These are phyloP conservation scores for Mus caroli DNA, from an alignment of 2,797 vertebrate genomes.

Conservation along the genomic window DNA sequence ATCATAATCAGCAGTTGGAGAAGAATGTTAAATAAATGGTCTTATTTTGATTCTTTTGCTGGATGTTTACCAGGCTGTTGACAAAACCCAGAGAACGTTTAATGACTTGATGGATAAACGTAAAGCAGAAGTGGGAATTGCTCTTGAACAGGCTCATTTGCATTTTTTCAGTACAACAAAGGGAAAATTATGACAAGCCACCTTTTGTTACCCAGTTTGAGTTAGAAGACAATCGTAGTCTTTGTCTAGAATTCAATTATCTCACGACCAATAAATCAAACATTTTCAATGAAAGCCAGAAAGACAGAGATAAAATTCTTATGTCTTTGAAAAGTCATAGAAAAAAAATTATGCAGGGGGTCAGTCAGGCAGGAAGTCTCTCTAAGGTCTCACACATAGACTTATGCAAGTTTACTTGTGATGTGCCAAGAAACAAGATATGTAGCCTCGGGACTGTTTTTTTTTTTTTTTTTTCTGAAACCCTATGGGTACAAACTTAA, in stretches of 20 bases:
- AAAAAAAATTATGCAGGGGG: conserved; percentile 63
- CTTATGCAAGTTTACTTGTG: conserved; percentile 71
- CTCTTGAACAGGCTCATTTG: conserved; percentile 85
- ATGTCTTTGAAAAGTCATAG: conserved; percentile 79
- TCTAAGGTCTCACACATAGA: conserved; percentile 74
- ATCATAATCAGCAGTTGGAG: conserved; percentile 92
- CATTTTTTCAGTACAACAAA: conserved; percentile 85
- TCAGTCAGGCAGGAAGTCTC: conserved; percentile 74
- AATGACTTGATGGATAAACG: conserved; percentile 88
- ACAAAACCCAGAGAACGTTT: conserved; percentile 91
- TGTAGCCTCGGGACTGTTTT: not conserved
- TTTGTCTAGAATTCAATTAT: conserved; percentile 88
- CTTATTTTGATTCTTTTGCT: conserved; percentile 90
- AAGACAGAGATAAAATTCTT: conserved; percentile 88
- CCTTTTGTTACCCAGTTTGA: conserved; percentile 89
- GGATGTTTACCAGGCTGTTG: conserved; percentile 91
- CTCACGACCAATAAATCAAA: conserved; percentile 88
- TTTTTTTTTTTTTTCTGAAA: conserved; percentile 34
- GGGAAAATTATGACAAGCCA: conserved; percentile 89
- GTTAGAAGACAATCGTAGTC: conserved; percentile 89
- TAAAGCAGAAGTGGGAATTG: conserved; percentile 88
- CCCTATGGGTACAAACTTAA: conserved; percentile 58
- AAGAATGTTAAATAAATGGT: conserved; percentile 91
- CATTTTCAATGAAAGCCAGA: conserved; percentile 87
- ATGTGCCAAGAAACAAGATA: conserved; percentile 70